Base-by-base conservation (phyloP, 2,113 vertebrate genomes). In the Hippocampus abdominalis region DNA sequence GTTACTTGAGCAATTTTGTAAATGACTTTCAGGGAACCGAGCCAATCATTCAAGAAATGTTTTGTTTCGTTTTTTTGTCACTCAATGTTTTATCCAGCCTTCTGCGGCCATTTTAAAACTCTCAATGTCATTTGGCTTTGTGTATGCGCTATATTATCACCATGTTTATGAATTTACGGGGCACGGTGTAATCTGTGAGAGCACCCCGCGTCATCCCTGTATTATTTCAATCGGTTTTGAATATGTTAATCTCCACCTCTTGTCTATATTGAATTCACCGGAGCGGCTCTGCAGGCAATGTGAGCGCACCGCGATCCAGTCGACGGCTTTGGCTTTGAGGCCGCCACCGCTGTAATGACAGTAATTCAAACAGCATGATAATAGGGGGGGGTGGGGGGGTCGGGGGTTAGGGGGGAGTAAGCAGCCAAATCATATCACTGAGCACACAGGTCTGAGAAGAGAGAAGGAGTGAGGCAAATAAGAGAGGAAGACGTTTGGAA, bases 351-450 rank as follows among this genome's bases (percentile, higher is more conserved):
- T 85, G 86, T 90, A 90, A 91, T 90, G 87, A 90, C 88, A 89
- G 89, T 90, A 83, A 91, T 91, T 90, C 83, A 88, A 84, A 85
- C 82, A 86, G 87, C 83, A 79, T 77, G 79, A 90, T 90, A 87
- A 89, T 84, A 76, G 79, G 16, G 75, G 77, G 79, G 16, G 75
- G 1, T 2, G 32, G 32, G 32, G 44, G 3, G 29, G 29, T 29
- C 29, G 32, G 4, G 32, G 77, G 79, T 16, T 74, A 29, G 29
- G 32, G 32, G 77, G 79, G 20, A 71, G 82, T 87, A 89, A 84
- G 75, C 83, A 86, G 84, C 80, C 82, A 84, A 84, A 89, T 85
- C 81, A 84, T 88, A 87, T 86, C 83, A 83, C 74, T 67, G 81
- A 79, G 72, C 84, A 87, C 83, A 84, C 86, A 84, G 82, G 84